Conservation (phyloP, 1,140 invertebrate species). For the Cotesia glomerata region DNA sequence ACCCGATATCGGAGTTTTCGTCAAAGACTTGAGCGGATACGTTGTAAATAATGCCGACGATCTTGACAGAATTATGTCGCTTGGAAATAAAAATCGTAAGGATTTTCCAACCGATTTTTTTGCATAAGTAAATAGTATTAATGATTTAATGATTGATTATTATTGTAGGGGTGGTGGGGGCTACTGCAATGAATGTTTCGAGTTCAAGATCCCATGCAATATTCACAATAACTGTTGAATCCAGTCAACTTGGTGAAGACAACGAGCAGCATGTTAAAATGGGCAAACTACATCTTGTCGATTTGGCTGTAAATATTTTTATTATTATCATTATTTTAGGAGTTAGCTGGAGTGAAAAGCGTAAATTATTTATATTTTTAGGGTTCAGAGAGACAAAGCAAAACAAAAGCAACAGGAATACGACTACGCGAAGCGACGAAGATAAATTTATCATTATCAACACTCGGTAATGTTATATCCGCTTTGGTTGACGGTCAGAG, state of each 20-base stretch:
- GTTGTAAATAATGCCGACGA: slow-evolving; percentile 85
- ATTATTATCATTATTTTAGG: background rate
- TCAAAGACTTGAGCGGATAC: slow-evolving; percentile 78
- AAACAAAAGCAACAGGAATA: slow-evolving; percentile 89
- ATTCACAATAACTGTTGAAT: slow-evolving; percentile 87
- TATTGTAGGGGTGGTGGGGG: slow-evolving; percentile 69
- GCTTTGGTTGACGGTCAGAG: slow-evolving; percentile 93
- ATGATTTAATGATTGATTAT: background rate
- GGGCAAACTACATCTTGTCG: slow-evolving; percentile 84
- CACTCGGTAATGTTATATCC: slow-evolving; percentile 94
- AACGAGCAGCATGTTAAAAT: slow-evolving; percentile 73
- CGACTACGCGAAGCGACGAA: slow-evolving; percentile 93
- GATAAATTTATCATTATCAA: slow-evolving; percentile 93
- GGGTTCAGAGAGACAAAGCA: slow-evolving; percentile 88
- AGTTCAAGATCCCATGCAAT: slow-evolving; percentile 89
- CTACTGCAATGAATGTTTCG: slow-evolving; percentile 87
- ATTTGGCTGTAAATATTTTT: slow-evolving; percentile 71
- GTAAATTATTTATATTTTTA: slow-evolving; percentile 41
- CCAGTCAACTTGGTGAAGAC: slow-evolving; percentile 71
- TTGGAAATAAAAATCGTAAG: slow-evolving; percentile 82
- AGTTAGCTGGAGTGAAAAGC: too few relatives aligned
- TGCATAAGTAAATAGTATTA: too few relatives aligned
- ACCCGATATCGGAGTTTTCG: slow-evolving; percentile 81
- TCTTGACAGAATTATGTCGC: slow-evolving; percentile 76
- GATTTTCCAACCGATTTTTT: background rate